A percentile compares a stretch with the other conserved stretches of the same genome.
phyloP scores from a whole-genome alignment of 2,888 invertebrate genomes.

The Microdon myrmicae region DNA sequence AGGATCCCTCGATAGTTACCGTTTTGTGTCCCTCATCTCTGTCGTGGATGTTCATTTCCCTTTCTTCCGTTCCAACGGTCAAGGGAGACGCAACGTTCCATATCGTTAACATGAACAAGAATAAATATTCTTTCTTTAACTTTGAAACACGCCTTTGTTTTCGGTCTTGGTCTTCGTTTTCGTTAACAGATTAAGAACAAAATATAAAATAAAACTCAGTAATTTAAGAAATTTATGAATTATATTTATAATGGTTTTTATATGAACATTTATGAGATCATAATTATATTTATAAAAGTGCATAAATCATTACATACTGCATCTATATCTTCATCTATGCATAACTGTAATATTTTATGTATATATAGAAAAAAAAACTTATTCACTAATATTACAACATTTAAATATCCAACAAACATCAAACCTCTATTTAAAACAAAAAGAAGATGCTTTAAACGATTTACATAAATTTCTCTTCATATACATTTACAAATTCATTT shows the following conservation, averaged over 20 bases:
- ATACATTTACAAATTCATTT: conserved; percentile 48
- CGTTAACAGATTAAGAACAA: too few species aligned
- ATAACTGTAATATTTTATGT: conserved; percentile 25
- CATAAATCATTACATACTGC: conserved; percentile 39
- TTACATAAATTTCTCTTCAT: conserved; percentile 18
- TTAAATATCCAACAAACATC: conserved; percentile 50
- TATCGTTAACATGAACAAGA: too few species aligned
- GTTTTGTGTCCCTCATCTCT: too few species aligned
- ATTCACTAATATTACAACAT: conserved; percentile 44
- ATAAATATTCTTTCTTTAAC: too few species aligned
- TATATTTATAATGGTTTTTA: conserved; percentile 57
- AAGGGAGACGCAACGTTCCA: too few species aligned
- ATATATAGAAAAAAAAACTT: conserved; percentile 31
- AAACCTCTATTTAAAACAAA: conserved; percentile 35
- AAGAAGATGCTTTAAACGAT: conserved; percentile 29
- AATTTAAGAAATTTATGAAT: conserved; percentile 44
- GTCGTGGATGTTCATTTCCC: too few species aligned
- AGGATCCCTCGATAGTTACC: too few species aligned
- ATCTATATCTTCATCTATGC: conserved; percentile 22
- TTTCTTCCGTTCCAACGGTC: too few species aligned
- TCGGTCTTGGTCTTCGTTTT: too few species aligned
- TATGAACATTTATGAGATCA: conserved; percentile 67
- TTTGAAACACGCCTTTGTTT: too few species aligned
- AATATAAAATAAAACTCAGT: conserved; percentile 13
- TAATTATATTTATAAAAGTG: conserved; percentile 55